Percentiles rank a stretch among this genome's conserved stretches.
phyloP scores from a whole-genome alignment of 2,797 vertebrate genomes.

The Pangasius larnaudii region DNA sequence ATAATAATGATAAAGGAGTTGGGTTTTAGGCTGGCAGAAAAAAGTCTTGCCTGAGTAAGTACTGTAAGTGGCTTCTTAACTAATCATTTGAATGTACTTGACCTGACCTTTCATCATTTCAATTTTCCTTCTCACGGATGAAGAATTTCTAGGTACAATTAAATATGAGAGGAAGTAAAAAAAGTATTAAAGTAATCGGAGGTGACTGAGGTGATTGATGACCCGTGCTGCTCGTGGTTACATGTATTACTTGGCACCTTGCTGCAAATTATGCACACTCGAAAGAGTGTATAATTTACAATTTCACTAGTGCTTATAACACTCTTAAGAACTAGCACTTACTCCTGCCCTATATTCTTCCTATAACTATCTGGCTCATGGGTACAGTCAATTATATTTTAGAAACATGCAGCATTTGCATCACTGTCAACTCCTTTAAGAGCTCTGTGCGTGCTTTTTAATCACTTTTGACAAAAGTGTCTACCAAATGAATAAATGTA shows the following conservation, averaged over 20 bases:
- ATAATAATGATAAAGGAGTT: conserved; percentile 8
- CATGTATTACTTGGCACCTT: not conserved
- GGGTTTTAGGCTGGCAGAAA: not conserved
- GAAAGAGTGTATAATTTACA: conserved; percentile 7
- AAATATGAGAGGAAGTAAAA: conserved; percentile 6
- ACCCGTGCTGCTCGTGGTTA: not conserved
- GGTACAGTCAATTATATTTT: not conserved
- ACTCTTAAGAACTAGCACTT: not conserved
- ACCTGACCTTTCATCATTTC: conserved; percentile 31
- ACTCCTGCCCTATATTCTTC: not conserved
- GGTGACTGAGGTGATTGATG: conserved; percentile 24
- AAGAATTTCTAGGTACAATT: conserved; percentile 21
- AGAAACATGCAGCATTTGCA: not conserved
- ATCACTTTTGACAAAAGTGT: not conserved
- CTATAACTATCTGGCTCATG: not conserved
- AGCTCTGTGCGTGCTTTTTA: not conserved
- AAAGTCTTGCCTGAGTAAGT: conserved; percentile 6
- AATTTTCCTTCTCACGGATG: conserved; percentile 10
- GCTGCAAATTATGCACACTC: not conserved
- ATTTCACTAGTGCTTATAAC: conserved; percentile 6
- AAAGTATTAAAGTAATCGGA: not conserved
- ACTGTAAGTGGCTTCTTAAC: conserved; percentile 22
- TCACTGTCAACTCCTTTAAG: not conserved
- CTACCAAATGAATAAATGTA: not conserved
- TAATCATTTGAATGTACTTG: conserved; percentile 17